phyloP scores from a whole-genome alignment of 2,797 vertebrate genomes.

The Dryobates pubescens region DNA sequence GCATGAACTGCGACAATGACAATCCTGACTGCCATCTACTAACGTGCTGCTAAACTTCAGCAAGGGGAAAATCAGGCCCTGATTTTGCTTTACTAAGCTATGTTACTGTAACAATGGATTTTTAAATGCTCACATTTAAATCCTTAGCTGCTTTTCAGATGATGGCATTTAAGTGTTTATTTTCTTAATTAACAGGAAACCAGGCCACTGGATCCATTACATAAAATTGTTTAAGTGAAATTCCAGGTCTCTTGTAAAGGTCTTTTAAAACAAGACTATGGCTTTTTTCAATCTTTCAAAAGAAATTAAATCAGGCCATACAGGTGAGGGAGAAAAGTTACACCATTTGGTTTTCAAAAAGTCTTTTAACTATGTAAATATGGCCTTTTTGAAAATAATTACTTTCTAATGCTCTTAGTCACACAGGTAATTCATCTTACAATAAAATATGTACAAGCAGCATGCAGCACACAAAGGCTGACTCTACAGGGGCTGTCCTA shows the following conservation, averaged over 20 bases:
- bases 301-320: neutral
- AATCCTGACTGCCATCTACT: neutral
- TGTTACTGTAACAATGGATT: neutral
- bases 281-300: constrained; percentile 36
- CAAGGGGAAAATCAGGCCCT: neutral
- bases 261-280: constrained; percentile 29
- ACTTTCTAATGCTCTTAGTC: constrained; percentile 4
- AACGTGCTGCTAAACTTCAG: neutral
- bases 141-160: constrained; percentile 28
- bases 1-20: neutral
- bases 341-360: neutral
- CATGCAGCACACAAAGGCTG: neutral
- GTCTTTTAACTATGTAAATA: neutral
- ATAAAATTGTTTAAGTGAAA: constrained; percentile 45
- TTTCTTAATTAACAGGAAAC: constrained; percentile 55
- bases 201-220: constrained; percentile 49
- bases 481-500: neutral
- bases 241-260: constrained; percentile 29
- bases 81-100: neutral
- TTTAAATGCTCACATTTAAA: constrained; percentile 9
- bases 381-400: constrained; percentile 37
- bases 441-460: constrained; percentile 32
- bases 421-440: constrained; percentile 32
- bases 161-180: constrained; percentile 26
- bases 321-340: neutral